Evolutionary conservation across 2,797 vertebrate species (phyloP).

Genomic region (Nyctalus aviator): DNA sequence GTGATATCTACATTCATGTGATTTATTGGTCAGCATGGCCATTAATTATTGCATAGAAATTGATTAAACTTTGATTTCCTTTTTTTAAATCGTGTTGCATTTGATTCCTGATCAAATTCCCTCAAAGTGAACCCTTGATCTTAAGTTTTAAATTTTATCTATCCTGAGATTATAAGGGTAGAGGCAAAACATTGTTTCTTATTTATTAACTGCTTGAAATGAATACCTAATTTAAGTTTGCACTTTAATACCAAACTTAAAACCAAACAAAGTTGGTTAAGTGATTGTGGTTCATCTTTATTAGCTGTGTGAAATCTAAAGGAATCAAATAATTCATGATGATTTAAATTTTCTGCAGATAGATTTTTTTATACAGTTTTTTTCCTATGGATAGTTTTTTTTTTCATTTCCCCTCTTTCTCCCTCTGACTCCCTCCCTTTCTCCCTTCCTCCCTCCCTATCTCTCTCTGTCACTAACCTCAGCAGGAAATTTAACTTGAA

Average conservation of each 20-base stretch:
- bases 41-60: slow-evolving; percentile 82
- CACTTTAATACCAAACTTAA: slow-evolving; percentile 86
- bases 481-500: slow-evolving; percentile 84
- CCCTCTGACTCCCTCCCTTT: neutral
- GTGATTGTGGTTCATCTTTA: slow-evolving; percentile 80
- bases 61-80: slow-evolving; percentile 83
- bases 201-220: slow-evolving; percentile 84
- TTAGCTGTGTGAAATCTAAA: slow-evolving; percentile 82
- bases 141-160: slow-evolving; percentile 74
- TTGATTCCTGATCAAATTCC: slow-evolving; percentile 82
- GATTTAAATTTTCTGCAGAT: slow-evolving; percentile 80
- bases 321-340: slow-evolving; percentile 83
- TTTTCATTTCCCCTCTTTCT: neutral
- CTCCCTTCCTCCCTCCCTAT: neutral
- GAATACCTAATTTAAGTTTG: slow-evolving; percentile 84
- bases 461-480: slow-evolving; percentile 80
- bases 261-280: slow-evolving; percentile 82
- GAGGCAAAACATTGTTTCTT: slow-evolving; percentile 78
- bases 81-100: slow-evolving; percentile 84
- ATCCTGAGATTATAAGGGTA: slow-evolving; percentile 68
- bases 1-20: slow-evolving; percentile 84
- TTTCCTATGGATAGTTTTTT: slow-evolving; percentile 79
- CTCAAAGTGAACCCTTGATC: slow-evolving; percentile 76
- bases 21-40: slow-evolving; percentile 84
- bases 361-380: slow-evolving; percentile 78